Evolutionary conservation across 2,888 invertebrate genomes (phyloP).

Genomic region (Torymus auratus): DNA sequence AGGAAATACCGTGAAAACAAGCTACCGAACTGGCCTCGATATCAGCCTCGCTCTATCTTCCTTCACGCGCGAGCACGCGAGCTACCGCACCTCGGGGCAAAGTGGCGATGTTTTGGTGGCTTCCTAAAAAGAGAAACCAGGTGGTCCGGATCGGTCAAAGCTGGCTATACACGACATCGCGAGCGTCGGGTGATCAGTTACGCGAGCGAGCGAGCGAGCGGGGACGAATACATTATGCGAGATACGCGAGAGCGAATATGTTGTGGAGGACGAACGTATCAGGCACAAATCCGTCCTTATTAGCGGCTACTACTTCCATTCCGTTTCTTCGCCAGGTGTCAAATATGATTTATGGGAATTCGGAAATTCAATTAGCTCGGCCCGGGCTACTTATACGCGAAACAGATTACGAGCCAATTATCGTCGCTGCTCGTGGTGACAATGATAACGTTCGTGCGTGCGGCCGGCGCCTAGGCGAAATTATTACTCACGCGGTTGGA

Average conservation of each 20-base stretch:
- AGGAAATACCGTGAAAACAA: slow-evolving; percentile 54
- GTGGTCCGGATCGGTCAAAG: slow-evolving; percentile 62
- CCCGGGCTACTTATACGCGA: slow-evolving; percentile 47
- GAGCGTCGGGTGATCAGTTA: slow-evolving; percentile 56
- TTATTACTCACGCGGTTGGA: slow-evolving; percentile 26
- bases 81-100: slow-evolving; percentile 29
- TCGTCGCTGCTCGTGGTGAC: slow-evolving; percentile 35
- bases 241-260: background rate
- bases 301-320: slow-evolving; percentile 58
- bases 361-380: slow-evolving; percentile 59
- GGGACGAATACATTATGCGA: slow-evolving; percentile 57
- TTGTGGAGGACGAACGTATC: slow-evolving; percentile 27
- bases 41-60: slow-evolving; percentile 46
- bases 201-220: background rate
- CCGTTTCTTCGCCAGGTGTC: slow-evolving; percentile 55
- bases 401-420: slow-evolving; percentile 59
- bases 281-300: slow-evolving; percentile 61
- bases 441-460: slow-evolving; percentile 28
- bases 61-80: background rate
- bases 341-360: slow-evolving; percentile 61
- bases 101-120: slow-evolving; percentile 48
- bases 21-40: slow-evolving; percentile 64
- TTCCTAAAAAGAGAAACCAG: slow-evolving; percentile 59
- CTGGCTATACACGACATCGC: background rate
- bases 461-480: slow-evolving; percentile 40